Base-by-base conservation (phyloP, 2,113 vertebrate species). In the Prionailurus viverrinus region DNA sequence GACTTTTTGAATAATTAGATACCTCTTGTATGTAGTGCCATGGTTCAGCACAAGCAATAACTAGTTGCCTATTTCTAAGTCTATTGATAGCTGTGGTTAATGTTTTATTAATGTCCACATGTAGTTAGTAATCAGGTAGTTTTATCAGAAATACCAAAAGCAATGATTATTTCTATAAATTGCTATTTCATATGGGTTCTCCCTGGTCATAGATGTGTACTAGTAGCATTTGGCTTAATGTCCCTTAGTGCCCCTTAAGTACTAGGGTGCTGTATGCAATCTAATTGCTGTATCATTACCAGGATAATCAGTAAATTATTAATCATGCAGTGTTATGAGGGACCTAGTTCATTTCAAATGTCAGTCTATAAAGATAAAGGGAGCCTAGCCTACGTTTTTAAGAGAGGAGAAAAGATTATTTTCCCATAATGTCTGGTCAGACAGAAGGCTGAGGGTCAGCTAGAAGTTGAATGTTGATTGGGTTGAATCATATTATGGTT, bases 121-220 rank as follows among this genome's bases (percentile, higher is more conserved):
- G 2, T 91, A 91, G 4, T 65, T 95, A 66, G 41, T 78, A 48
- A 78, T 78, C 58, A 48, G 41, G 27, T 31, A 12, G 93, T 94
- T 96, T 96, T 92, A 86, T 87, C n/a, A 91, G 87, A 96, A 97
- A 94, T 92, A 89, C 1, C 6, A 81, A 92, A 92, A 89, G 29
- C 39, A 86, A 12, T 83, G n/a, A n/a, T 87, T 96, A 78, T 85
- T 95, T 89, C 91, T 29, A 12, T 80, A 84, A 45, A 33, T 91
- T 76, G 16, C 7, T 76, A 4, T 58, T 84, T 96, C 45, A 33
- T 85, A 9, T 85, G 71, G 92, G 4, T 81, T 25, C 45, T 63
- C 33, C 3, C 29, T 94, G 29, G 80, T 92, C n/a, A 14, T 7
- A 63, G 33, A 18, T 55, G 2, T 74, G 51, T 48, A 23, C 29